phyloP scores from a whole-genome alignment of 2,113 vertebrate species.

The Smithornis capensis region DNA sequence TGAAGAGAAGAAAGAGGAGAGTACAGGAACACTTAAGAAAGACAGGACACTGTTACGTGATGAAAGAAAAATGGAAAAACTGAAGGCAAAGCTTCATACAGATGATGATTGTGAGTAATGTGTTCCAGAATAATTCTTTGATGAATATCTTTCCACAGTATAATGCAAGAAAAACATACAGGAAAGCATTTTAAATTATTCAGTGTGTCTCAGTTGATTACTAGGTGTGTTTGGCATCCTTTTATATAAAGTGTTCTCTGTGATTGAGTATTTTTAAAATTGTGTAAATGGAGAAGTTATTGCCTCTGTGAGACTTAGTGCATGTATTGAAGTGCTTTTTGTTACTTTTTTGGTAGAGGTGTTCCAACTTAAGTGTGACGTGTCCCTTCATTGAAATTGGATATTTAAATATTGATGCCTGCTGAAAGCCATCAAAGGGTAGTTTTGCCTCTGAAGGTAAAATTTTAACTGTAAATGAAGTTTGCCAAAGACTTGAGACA shows the following conservation, averaged over 20 bases:
- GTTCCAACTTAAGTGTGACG: background rate
- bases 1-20: conserved; percentile 94
- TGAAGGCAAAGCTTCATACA: conserved; percentile 98
- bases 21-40: conserved; percentile 91
- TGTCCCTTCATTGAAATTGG: background rate
- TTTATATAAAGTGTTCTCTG: background rate
- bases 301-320: background rate
- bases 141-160: background rate
- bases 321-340: background rate
- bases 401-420: background rate
- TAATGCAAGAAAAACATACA: background rate
- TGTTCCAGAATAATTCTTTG: background rate
- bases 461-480: background rate
- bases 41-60: conserved; percentile 91
- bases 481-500: background rate
- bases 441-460: background rate
- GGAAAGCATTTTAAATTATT: background rate
- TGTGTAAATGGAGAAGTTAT: background rate
- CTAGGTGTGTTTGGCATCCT: background rate
- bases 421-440: background rate
- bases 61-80: conserved; percentile 98
- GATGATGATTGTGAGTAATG: conserved; percentile 92
- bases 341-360: background rate
- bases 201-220: background rate
- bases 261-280: background rate